Conservation (phyloP, 2,888 invertebrate species). For the Amblyteles armatorius region DNA sequence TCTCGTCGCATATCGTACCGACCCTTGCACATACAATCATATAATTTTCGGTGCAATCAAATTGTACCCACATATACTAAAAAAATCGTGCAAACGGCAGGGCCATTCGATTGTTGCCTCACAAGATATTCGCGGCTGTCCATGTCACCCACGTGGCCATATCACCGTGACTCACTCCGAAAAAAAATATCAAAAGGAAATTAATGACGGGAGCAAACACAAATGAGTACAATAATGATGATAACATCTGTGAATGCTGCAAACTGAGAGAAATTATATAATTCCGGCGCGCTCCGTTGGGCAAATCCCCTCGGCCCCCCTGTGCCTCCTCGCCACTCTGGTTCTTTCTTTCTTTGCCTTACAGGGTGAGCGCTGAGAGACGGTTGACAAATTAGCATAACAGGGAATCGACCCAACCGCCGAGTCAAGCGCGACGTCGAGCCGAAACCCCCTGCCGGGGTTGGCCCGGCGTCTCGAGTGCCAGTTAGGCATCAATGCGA, state of each 20-base stretch:
- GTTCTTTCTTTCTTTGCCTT: slow-evolving; percentile 23
- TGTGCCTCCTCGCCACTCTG: slow-evolving; percentile 32
- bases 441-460: slow-evolving; percentile 75
- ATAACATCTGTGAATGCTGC: slow-evolving; percentile 10
- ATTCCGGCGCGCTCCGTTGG: slow-evolving; percentile 34
- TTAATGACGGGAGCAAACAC: background rate
- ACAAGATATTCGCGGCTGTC: no score
- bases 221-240: slow-evolving; percentile 12
- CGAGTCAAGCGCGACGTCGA: slow-evolving; percentile 77
- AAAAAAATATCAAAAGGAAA: slow-evolving; percentile 5
- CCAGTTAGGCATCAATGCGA: slow-evolving; percentile 81
- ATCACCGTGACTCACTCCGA: no score
- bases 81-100: no score
- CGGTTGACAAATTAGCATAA: slow-evolving; percentile 84
- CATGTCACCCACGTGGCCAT: no score
- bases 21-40: no score
- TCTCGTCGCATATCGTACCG: no score
- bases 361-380: slow-evolving; percentile 65
- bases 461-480: slow-evolving; percentile 79
- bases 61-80: no score
- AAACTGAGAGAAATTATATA: slow-evolving; percentile 7
- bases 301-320: slow-evolving; percentile 14
- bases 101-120: no score
- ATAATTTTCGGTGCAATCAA: no score
- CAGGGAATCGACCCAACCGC: slow-evolving; percentile 82